A percentile compares a stretch with the other conserved stretches of the same genome.
Evolutionary conservation across 2,888 invertebrate genomes (phyloP).

Genomic region (Eudasyphora cyanicolor): DNA sequence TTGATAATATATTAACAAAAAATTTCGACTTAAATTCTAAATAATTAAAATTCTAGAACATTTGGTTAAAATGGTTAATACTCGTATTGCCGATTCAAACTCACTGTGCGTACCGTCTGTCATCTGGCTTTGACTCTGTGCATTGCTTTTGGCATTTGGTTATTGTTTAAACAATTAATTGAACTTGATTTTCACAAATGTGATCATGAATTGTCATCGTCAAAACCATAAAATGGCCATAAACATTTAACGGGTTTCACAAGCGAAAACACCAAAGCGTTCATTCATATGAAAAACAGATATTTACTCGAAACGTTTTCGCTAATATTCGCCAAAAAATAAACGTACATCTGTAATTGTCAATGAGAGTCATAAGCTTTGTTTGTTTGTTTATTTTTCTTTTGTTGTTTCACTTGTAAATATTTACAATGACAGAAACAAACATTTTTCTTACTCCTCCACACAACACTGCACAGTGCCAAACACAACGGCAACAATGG

Average conservation of each 20-base stretch:
- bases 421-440: background rate
- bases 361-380: background rate
- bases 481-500: background rate
- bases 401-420: background rate
- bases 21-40: no score
- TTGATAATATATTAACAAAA: no score
- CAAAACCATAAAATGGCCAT: constrained; percentile 5
- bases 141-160: background rate
- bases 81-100: no score
- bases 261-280: background rate
- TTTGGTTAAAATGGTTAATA: no score
- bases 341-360: background rate
- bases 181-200: constrained; percentile 6
- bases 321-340: background rate
- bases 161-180: constrained; percentile 26
- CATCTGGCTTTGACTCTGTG: background rate
- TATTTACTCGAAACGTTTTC: background rate
- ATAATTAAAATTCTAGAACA: no score
- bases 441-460: no score
- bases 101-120: no score
- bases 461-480: background rate
- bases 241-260: constrained; percentile 9
- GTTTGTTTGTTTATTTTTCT: background rate
- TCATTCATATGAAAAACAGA: background rate
- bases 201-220: constrained; percentile 17